Percentiles rank a stretch among this genome's conserved stretches.
Evolutionary conservation across 2,113 vertebrate species (phyloP).

Genomic region (Pachypanchax playfairii): DNA sequence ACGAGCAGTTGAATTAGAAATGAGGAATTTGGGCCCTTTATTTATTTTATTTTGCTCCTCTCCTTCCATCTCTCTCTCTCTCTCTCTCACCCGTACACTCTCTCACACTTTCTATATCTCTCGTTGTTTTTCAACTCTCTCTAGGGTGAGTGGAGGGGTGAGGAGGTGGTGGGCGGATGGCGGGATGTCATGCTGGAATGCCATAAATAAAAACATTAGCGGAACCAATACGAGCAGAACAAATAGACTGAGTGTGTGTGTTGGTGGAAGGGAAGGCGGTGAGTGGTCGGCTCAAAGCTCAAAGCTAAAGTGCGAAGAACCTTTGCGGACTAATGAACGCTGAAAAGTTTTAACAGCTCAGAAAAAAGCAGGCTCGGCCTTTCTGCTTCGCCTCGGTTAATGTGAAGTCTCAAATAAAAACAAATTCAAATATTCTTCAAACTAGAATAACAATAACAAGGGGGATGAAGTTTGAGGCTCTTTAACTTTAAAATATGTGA

Average conservation of each 20-base stretch:
- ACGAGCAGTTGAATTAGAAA: conserved; percentile 99
- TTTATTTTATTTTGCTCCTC: conserved; percentile 74
- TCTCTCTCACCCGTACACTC: conserved; percentile 6
- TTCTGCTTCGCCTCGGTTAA: conserved; percentile 25
- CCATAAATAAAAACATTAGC: conserved; percentile 80
- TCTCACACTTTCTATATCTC: conserved; percentile 24
- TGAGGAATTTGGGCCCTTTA: conserved; percentile 84
- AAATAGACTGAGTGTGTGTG: conserved; percentile 56
- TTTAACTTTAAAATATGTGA: not conserved
- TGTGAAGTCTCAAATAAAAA: conserved; percentile 34
- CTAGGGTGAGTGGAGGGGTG: conserved; percentile 72
- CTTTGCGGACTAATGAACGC: conserved; percentile 53
- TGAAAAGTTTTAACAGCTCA: conserved; percentile 44
- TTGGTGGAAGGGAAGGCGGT: conserved; percentile 10
- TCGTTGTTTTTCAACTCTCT: conserved; percentile 50
- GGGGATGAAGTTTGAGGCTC: too few relatives aligned
- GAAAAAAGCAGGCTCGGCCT: conserved; percentile 31
- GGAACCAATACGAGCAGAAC: conserved; percentile 73
- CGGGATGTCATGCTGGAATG: conserved; percentile 80
- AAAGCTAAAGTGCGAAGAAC: conserved; percentile 53
- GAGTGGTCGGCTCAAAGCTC: conserved; percentile 46
- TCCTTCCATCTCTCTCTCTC: conserved; percentile 42
- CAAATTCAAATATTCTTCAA: conserved; percentile 32
- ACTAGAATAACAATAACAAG: conserved; percentile 26
- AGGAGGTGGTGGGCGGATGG: conserved; percentile 72